Evolutionary conservation across 2,888 invertebrate species (phyloP), one percentile per base, ranked within the genome.

Genomic region (Melanargia galathea): DNA sequence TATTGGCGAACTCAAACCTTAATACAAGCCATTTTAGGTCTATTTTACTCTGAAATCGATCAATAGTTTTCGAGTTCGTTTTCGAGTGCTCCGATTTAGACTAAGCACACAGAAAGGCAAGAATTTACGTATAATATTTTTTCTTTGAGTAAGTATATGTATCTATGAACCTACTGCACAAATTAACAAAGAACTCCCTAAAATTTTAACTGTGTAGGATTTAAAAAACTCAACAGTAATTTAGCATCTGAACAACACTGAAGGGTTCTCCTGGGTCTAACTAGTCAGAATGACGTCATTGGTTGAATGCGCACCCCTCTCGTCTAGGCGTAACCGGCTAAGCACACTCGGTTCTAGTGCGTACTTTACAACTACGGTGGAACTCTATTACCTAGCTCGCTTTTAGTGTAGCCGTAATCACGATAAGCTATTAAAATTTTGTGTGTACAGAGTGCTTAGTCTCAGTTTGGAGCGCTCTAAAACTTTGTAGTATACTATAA

Each of bases 271-370:
- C 45, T 62, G 52, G 55, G 65, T 65, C 65, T 65, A 65, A 69
- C 69, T 68, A 62, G 67, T 65, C 65, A 68, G 77, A 73, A 73
- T 84, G 83, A 84, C 84, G 83, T 83, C 86, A 88, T 86, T 87
- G 88, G 87, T 83, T 79, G 82, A 80, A 82, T 84, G 83, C 86
- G 80, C 87, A 83, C 87, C 87, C 64, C 72, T 72, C 73, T 73
- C 71, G 60, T 73, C 68, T 71, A 69, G 66, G 70, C 66, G 68
- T 67, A 67, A 68, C 68, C 71, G 68, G 66, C 68, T 66, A 70
- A 69, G 66, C 64, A 66, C 66, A 59, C 69, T 65, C 51, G 59
- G 38, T 30, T 63, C 55, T 60, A 52, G 56, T 68, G 68, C 64
- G 65, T 67, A 70, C 70, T 67, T 66, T 61, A 63, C 60, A 68